Base-by-base conservation (phyloP, 2,113 vertebrate species). In the Butastur rufipennis region DNA sequence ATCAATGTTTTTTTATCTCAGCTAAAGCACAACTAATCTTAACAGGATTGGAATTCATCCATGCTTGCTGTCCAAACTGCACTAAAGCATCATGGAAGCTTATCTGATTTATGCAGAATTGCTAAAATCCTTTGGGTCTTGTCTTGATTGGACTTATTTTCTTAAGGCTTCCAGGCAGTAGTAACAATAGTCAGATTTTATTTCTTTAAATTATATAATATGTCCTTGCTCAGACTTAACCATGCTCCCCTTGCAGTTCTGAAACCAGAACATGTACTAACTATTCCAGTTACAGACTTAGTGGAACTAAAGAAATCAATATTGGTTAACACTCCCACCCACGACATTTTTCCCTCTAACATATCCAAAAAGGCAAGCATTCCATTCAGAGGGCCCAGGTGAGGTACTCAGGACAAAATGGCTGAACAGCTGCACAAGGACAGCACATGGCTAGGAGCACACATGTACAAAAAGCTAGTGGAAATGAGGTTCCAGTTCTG, bases 121-220 rank as follows among this genome's bases (percentile, higher is more conserved):
- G 26, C 79, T 78, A 16, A 93, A 94, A 58, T 77, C 86, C 86
- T 90, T 70, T 66, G 67, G 90, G 71, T 50, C 27, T 90, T 81
- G 58, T n/a, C 85, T 81, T 90, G 58, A 38, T 13, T 20, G 19
- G 25, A 29, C 23, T 94, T 53, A 59, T 47, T 94, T 88, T 58
- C 71, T 73, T 74, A n/a, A 90, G 38, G 32, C 63, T 96, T 70
- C 74, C 82, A 88, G 31, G 84, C 81, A 86, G 45, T 1, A 40
- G 78, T 10, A 67, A 71, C 38, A 81, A 90, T 6, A 61, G 22
- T 38, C 48, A 45, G 55, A 77, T 80, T 86, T 73, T 85, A 36
- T 72, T 82, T 43, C 23, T 90, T 75, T 73, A 11, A 25, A 42
- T 87, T 15, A 13, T 23, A 17, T 6, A 11, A n/a, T 6, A 18